Evolutionary conservation across 35 echinoderm and acorn worm genomes (phyloP), one percentile per base, ranked within the genome.

Genomic region (Acanthaster planci): DNA sequence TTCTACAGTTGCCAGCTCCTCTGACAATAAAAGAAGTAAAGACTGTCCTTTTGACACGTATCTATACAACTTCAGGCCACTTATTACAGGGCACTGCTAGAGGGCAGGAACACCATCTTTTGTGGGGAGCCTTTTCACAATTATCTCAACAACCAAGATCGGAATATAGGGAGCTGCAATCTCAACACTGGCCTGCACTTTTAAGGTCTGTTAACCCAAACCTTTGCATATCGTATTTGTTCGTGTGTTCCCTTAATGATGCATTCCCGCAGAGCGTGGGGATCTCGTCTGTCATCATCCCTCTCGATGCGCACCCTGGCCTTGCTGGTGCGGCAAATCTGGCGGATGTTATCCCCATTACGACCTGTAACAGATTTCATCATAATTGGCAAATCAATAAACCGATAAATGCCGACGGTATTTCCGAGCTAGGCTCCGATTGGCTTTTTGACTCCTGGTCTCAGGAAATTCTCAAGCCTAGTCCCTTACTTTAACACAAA

Each of bases 191-290:
- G n/a, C n/a, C n/a, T n/a, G n/a, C n/a, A n/a, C n/a, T n/a, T n/a
- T n/a, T n/a, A n/a, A n/a, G n/a, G n/a, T n/a, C n/a, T n/a, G n/a
- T n/a, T n/a, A n/a, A n/a, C n/a, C 40, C 77, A 55, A 32, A 99
- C 92, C 88, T 99, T 89, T 12, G 95, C 95, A 76, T 15, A 32
- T 35, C 84, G 79, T 81, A 97, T 90, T 37, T 99, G 87, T 15
- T 89, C 88, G 37, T 82, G 31, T 18, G 96, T 79, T 54, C 96
- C 96, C 29, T 80, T 87, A 38, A 99, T 99, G 32, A 54, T 64
- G 42, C 92, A 91, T 0, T 78, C 38, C 54, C 88, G 86, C 31
- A 78, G 30, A 22, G 55, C 53, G 22, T 92, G 76, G 26, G 72
- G 77, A 37, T 86, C 82, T 27, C 78, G 37, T 36, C 67, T 78